Base-by-base conservation (phyloP, 1,140 invertebrate genomes). In the Lutraria rhynchaena region DNA sequence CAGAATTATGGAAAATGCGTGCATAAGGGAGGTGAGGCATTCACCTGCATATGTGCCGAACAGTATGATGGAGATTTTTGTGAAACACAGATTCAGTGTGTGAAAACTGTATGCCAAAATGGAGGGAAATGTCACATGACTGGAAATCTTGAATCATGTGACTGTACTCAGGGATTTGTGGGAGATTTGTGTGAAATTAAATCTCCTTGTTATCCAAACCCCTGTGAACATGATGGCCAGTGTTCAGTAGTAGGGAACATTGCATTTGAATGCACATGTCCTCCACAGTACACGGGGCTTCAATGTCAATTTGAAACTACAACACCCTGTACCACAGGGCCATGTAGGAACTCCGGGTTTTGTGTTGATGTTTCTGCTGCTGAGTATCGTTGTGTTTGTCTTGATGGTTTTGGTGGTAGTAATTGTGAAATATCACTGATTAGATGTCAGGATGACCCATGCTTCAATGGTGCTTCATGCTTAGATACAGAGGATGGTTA, bases 111-210 rank as follows among this genome's bases (percentile, higher is more conserved):
- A 3, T 90, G 89, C 82, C 63, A 84, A 60, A 81, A 89, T 81
- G 84, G 84, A n/a, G 98, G 96, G 29, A 97, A 95, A 57, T 99
- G 98, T 93, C 93, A 96, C 22, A 96, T 98, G 89, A 93, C 95
- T 85, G 93, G 85, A 46, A 83, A 84, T 55, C 55, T 41, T 31
- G 89, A 85, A 57, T 78, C 29, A 3, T 89, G 88, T 82, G 4
- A 58, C 15, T 90, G 89, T 82, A 46, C 51, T 13, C 60, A 81
- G 24, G 60, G 51, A 19, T 89, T 81, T 71, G 75, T 82, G 13
- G 90, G 90, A 49, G 49, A 46, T 3, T 80, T 83, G 22, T 91
- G 90, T 85, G 84, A 89, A 58, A 94, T 93, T 27, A 81, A 78
- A 44, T 81, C 71, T 53, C 77, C 82, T 17, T 90, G 89, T 80